phyloP scores from a whole-genome alignment of 2,113 vertebrate species.

The Baryphthengus martii region DNA sequence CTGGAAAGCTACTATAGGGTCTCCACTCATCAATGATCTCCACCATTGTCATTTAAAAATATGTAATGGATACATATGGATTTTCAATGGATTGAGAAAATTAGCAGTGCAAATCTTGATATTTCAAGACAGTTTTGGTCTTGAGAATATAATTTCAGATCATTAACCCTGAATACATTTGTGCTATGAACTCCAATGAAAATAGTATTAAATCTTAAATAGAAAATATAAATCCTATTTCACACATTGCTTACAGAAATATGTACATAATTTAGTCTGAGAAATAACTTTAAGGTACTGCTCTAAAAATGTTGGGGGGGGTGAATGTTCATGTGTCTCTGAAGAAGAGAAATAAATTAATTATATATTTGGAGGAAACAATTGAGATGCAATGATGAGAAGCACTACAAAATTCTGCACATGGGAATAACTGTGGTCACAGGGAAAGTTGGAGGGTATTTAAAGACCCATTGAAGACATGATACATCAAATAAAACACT shows the following conservation, averaged over 20 bases:
- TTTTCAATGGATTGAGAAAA: background rate
- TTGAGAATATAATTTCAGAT: background rate
- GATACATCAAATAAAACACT: background rate
- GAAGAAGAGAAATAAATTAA: background rate
- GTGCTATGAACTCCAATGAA: background rate
- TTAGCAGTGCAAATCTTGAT: background rate
- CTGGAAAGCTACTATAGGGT: no score
- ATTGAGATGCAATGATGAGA: background rate
- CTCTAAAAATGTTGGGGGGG: background rate
- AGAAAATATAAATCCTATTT: background rate
- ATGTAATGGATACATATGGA: background rate
- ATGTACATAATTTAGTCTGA: background rate
- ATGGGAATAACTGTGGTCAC: background rate
- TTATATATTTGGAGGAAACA: background rate
- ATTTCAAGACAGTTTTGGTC: background rate
- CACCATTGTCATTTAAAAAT: background rate
- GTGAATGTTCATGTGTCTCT: background rate
- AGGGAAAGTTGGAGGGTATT: background rate
- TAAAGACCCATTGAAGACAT: background rate
- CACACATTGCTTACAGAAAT: background rate
- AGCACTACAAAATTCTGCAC: background rate
- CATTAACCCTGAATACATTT: background rate
- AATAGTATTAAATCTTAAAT: background rate
- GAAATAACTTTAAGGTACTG: background rate
- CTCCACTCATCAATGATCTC: no score